phyloP scores from a whole-genome alignment of 2,113 vertebrate genomes.

The Chaenocephalus aceratus region DNA sequence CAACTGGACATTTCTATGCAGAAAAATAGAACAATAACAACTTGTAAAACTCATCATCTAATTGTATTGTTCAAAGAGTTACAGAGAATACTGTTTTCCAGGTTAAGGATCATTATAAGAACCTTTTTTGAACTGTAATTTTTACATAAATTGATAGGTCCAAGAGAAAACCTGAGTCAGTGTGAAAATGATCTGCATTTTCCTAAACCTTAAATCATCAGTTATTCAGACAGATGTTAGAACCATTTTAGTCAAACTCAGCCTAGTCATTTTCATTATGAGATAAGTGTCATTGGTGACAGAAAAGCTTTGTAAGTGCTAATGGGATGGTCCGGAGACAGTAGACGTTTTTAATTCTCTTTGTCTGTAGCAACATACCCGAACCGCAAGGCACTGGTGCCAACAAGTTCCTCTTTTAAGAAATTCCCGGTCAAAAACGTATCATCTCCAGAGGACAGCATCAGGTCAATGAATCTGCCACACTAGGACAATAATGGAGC shows the following conservation, averaged over 20 bases:
- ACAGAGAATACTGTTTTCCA: not conserved
- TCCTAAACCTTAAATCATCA: slow-evolving; percentile 16
- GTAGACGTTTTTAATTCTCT: slow-evolving; percentile 37
- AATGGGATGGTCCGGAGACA: slow-evolving; percentile 26
- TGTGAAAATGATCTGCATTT: slow-evolving; percentile 12
- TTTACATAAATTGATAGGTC: not conserved
- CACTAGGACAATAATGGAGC: slow-evolving; percentile 22
- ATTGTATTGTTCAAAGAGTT: not conserved
- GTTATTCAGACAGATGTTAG: slow-evolving; percentile 20
- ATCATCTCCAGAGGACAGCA: slow-evolving; percentile 50
- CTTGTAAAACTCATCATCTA: not conserved
- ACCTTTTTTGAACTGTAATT: not conserved
- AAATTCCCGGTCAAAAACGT: slow-evolving; percentile 60
- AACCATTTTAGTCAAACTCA: slow-evolving; percentile 31
- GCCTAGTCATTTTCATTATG: not conserved
- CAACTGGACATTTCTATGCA: not conserved
- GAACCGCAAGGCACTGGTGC: not conserved
- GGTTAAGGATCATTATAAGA: not conserved
- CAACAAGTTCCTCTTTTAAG: slow-evolving; percentile 51
- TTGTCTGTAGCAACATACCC: slow-evolving; percentile 22
- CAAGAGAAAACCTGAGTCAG: not conserved
- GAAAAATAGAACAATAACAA: not conserved
- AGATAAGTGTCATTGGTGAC: slow-evolving; percentile 5
- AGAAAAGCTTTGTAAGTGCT: slow-evolving; percentile 28
- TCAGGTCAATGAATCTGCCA: slow-evolving; percentile 51